Base-by-base conservation (phyloP, 2,113 vertebrate species). In the Sterna hirundo region DNA sequence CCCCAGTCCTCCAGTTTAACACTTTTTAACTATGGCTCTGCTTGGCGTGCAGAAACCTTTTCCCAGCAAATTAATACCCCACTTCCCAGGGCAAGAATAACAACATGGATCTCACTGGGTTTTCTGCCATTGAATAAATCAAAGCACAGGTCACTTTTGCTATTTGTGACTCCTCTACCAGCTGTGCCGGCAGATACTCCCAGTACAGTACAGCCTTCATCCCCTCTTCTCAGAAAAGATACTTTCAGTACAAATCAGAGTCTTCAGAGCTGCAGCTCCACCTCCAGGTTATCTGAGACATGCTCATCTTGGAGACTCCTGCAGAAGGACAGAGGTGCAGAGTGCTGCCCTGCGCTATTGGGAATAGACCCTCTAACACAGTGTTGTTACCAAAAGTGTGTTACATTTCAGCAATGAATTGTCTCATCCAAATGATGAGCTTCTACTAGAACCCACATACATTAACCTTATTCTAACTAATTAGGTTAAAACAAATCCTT, bases 311-410 rank as follows among this genome's bases (percentile, higher is more conserved):
- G 32, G 46, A 16, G 25, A 11, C 8, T 6, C 18, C 54, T 47
- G 44, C 36, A n/a, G n/a, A 16, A 70, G 74, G 54, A 19, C 19
- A 55, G 75, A n/a, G 20, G 5, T 36, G 9, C 44, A 36, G 23
- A 16, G 25, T 2, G 0, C 49, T 42, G 40, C 66, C 18, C 4
- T 7, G 14, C 0, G 0, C 36, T 32, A 8, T 11, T 6, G 10
- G 13, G 22, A 40, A 38, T 0, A 34, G 47, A 17, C 21, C 18
- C 22, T 18, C 27, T 34, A 58, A 27, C 21, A 44, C 30, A 32
- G 9, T 12, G 6, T 5, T 66, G 22, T 25, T 60, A 30, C 20
- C 17, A 13, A 20, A n/a, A 22, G 11, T 12, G 40, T 40, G 23
- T 11, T 29, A 46, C 26, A 13, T 27, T 38, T 40, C 44, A 47